Evolutionary conservation across 1,140 invertebrate genomes (phyloP), one percentile per base, ranked within the genome.

Genomic region (Drosophila bipectinata): DNA sequence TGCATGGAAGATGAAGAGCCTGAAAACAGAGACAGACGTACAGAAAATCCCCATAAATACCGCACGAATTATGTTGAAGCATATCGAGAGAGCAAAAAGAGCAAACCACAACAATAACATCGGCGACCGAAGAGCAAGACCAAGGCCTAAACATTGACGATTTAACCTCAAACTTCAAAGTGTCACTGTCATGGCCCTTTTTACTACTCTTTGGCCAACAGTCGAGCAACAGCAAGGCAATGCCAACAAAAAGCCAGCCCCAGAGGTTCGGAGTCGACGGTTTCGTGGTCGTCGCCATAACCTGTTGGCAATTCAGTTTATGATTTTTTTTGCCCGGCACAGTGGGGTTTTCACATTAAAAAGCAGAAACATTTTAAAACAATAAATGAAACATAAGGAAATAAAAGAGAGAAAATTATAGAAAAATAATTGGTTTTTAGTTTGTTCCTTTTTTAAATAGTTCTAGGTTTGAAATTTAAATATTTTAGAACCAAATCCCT

Each of bases 111-210:
- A 47, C 62, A 56, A 71, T 34, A 62, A 64, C 55, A 72, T 59
- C 32, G 51, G 41, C 55, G 59, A 47, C 64, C 51, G 44, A 28
- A 52, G 58, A 59, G 57, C 60, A 56, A 59, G 52, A 68, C n/a
- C 79, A 72, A 78, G 58, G 66, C 69, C 81, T 72, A 68, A 75
- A 75, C 84, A 89, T 81, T 87, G 77, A 78, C 69, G 73, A 87
- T 76, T 75, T 84, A 90, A 90, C 88, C 88, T 90, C 88, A 90
- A 90, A 90, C 88, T 90, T 90, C 77, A 84, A 81, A 90, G 88
- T 90, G 88, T 90, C 88, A 90, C 88, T 90, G 88, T 88, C 88
- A 90, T 84, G 87, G 88, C 88, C 88, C 88, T 90, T 90, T 90
- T 90, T 90, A 90, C 82, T 90, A 68, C 76, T 71, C 76, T 60